phyloP scores from a whole-genome alignment of 2,113 vertebrate genomes.

The Benitochromis conjunctus region DNA sequence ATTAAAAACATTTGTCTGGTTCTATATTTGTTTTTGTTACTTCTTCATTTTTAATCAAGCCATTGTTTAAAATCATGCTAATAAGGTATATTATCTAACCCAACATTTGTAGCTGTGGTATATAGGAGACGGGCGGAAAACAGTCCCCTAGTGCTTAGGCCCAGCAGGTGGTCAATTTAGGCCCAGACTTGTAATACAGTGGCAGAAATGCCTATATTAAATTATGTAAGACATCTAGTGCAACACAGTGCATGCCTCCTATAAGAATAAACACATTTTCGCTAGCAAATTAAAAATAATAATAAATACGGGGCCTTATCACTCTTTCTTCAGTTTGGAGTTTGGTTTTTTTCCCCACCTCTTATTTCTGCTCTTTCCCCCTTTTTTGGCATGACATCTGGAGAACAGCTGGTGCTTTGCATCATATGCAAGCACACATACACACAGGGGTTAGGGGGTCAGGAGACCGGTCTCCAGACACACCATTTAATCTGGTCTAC shows the following conservation, averaged over 20 bases:
- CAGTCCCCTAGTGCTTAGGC: neutral
- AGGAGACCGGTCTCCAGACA: constrained; percentile 41
- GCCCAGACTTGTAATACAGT: neutral
- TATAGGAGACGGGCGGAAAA: neutral
- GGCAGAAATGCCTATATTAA: neutral
- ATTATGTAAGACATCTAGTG: neutral
- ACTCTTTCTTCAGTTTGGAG: neutral
- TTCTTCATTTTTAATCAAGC: neutral
- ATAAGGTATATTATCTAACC: neutral
- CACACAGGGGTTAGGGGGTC: constrained; percentile 46
- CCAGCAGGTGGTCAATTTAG: neutral
- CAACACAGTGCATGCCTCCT: neutral
- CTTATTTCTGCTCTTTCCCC: neutral
- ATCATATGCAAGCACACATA: constrained; percentile 8
- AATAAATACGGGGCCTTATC: neutral
- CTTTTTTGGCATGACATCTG: constrained; percentile 40
- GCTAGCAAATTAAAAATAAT: neutral
- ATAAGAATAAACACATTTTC: neutral
- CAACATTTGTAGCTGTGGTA: neutral
- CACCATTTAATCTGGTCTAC: constrained; percentile 46
- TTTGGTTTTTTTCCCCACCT: neutral
- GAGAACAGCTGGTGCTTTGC: constrained; percentile 63
- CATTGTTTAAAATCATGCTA: neutral
- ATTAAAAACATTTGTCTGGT: neutral
- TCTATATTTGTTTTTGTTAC: neutral